Base-by-base conservation (phyloP, 2,797 vertebrate genomes). In the Pteronotus mesoamericanus region DNA sequence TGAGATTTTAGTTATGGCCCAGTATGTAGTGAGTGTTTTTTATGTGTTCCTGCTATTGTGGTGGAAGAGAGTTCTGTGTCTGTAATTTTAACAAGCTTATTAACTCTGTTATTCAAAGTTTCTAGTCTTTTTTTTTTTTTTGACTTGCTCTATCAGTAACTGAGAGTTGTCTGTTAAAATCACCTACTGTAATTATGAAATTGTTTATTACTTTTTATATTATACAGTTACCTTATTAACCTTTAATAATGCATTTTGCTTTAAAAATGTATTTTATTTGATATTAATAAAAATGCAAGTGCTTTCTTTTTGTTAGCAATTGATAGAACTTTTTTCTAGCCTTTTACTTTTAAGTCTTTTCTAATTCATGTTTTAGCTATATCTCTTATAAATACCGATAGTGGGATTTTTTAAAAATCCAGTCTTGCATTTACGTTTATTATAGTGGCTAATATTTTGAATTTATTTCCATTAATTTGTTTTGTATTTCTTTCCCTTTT, bases 241-340 rank as follows among this genome's bases (percentile, higher is more conserved):
- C 26, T 90, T 96, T 83, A 86, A 59, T 79, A 80, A 88, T 71
- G 12, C 3, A 59, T 82, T 86, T 95, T 92, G 11, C 26, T 77
- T 83, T 86, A 83, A 24, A 42, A 59, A 69, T 8, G 22, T 32
- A 7, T 51, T 93, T 89, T 83, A 22, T 69, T 64, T 71, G 18
- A 19, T 95, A 15, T 48, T 75, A 44, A 14, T 79, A 11, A 66
- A 89, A 48, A 44, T 77, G 51, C 8, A n/a, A 72, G 5, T 66
- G 12, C 39, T 86, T 34, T 75, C 29, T 79, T 84, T 79, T 86
- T 86, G 15, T 88, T 90, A 66, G 15, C 91, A 53, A 85, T 80
- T 59, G 19, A 39, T 69, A 90, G 46, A 82, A 68, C 39, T 88
- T 88, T 75, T 75, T 86, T 18, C 44, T 24, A 82, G 37, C 55